Conservation (phyloP, 2,113 vertebrate species). For the Amphiprion percula region DNA sequence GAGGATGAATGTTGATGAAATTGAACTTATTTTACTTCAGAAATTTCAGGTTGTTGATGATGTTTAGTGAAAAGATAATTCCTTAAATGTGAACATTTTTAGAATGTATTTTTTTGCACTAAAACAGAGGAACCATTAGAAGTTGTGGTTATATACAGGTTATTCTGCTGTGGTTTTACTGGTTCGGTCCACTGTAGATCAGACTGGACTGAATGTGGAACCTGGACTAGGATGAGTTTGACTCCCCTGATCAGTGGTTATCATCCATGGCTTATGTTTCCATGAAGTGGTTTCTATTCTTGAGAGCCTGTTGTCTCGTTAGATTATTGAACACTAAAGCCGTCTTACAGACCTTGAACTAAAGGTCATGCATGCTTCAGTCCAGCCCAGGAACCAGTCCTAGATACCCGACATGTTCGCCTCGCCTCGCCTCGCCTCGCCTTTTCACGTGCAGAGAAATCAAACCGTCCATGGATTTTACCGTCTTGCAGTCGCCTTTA, state of each 20-base stretch:
- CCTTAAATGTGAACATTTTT: no score
- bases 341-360: conserved; percentile 38
- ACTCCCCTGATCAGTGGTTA: neutral
- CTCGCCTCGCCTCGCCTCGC: neutral
- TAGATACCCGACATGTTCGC: neutral
- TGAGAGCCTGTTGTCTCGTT: conserved; percentile 9
- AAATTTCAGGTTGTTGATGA: no score
- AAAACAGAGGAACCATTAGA: no score
- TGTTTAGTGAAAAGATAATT: no score
- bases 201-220: no score
- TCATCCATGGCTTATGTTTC: neutral
- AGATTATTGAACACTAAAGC: neutral
- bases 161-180: no score
- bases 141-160: no score
- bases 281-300: conserved; percentile 4
- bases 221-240: no score
- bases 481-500: neutral
- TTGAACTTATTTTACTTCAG: no score
- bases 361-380: conserved; percentile 20
- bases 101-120: no score
- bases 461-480: neutral
- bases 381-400: neutral
- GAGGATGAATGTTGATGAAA: no score
- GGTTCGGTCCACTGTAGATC: no score
- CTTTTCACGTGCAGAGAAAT: neutral